Base-by-base conservation (phyloP, 2,113 vertebrate species). In the Gymnobelideus leadbeateri region DNA sequence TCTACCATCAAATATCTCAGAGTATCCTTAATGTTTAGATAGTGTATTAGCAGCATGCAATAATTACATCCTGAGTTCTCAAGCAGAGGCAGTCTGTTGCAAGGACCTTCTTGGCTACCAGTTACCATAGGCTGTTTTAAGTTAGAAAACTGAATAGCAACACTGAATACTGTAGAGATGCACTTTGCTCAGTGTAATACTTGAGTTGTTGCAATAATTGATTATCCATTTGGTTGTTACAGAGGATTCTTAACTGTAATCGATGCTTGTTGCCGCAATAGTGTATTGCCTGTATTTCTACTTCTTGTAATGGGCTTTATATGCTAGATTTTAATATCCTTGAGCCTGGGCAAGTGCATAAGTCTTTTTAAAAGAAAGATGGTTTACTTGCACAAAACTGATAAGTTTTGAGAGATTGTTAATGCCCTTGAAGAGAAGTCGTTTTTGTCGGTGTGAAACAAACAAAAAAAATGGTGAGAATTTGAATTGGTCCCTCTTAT, bases 151-250 rank as follows among this genome's bases (percentile, higher is more conserved):
- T 98, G 98, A n/a, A n/a, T n/a, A n/a, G n/a, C n/a, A n/a, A n/a
- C n/a, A n/a, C n/a, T n/a, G n/a, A 99, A 99, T 99, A 99, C 99
- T 99, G 99, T 99, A 99, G 99, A 99, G 98, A 99, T 99, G 99
- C 99, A 99, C 99, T 99, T 99, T 99, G 99, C 99, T 99, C 98
- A 98, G 99, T 84, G 68, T 99, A 98, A 99, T 99, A 99, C 98
- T 99, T 99, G 99, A 99, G 99, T 99, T 98, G 99, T 99, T 99
- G 99, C 99, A 99, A 99, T 99, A 99, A 99, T 99, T 99, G 98
- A 99, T 98, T 98, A 98, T 99, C 98, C 98, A 98, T 99, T 98
- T 99, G 98, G 98, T 99, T 99, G 98, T 99, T 99, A 98, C 98
- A 99, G 99, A 98, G 98, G 98, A 99, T 99, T 98, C 98, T 99